Base-by-base conservation (phyloP, 2,888 invertebrate genomes). In the Odontomyia ornata region DNA sequence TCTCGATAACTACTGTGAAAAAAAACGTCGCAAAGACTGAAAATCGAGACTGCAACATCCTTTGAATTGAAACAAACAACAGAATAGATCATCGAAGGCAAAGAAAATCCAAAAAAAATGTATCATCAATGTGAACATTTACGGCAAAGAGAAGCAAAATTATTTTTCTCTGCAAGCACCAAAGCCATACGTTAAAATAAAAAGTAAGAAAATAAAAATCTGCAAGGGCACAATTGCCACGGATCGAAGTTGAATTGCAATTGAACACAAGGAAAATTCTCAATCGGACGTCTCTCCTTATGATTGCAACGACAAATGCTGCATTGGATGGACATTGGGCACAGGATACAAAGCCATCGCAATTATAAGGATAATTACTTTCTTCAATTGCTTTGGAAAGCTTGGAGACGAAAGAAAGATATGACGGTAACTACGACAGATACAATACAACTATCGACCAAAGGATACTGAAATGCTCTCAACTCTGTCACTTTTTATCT, bases 301-400 rank as follows among this genome's bases (percentile, higher is more conserved):
- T 73, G 72, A 69, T 25, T 47, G 69, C 47, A 30, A 69, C 27
- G 25, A 27, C 23, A 23, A 65, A 21, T 27, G n/a, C 65, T 65
- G 65, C 43, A 65, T 43, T 36, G 36, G 30, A 4, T 18, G 73
- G 56, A 72, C 57, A 36, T 36, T 73, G 73, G 36, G 25, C 60
- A 21, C 36, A 25, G 56, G 56, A 57, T 30, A 73, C 60, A 73
- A 57, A 73, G 73, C 25, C 57, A 73, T 36, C 36, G 73, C 73
- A 73, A 73, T 73, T 73, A 60, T 73, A 57, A 60, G 57, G 60
- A 73, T 73, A 73, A 73, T 73, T 73, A 73, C 57, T 73, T 73
- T 73, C 36, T 36, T 73, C 60, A 73, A 72, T 72, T 72, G 72
- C 56, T 56, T 72, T 28, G 30, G 30, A 52, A 28, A 52, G 43